Evolutionary conservation across 2,888 invertebrate species (phyloP).

Genomic region (Tenthredo livida): DNA sequence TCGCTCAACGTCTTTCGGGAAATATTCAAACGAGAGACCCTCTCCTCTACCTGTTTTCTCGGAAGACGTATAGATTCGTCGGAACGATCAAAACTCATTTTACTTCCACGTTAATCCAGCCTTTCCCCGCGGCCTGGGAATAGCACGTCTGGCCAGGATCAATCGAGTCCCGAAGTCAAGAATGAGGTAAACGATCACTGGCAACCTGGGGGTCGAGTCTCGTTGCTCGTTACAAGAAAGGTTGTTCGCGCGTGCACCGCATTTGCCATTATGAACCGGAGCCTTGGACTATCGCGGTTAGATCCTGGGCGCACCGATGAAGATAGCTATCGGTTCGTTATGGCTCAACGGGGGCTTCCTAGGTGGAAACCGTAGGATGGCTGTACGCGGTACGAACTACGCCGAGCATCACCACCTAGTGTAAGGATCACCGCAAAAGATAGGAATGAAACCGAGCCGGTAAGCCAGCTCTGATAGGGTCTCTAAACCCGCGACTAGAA

Average conservation of each 20-base stretch:
- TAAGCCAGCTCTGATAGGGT: conserved; percentile 73
- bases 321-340: conserved; percentile 73
- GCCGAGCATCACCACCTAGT: conserved; percentile 65
- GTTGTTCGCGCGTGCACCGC: conserved; percentile 60
- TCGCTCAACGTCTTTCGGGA: not conserved
- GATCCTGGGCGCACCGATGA: conserved; percentile 63
- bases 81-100: not conserved
- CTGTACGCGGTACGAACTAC: conserved; percentile 52
- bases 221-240: conserved; percentile 59
- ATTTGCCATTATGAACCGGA: conserved; percentile 59
- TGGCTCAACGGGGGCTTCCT: conserved; percentile 58
- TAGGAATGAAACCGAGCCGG: conserved; percentile 64
- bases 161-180: conserved; percentile 28
- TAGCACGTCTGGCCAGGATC: conserved; percentile 1
- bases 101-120: not conserved
- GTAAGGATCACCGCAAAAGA: conserved; percentile 67
- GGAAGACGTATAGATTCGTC: not conserved
- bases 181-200: conserved; percentile 21
- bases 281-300: conserved; percentile 50
- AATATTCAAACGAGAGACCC: not conserved
- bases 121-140: not conserved
- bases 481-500: conserved; percentile 66
- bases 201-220: not conserved
- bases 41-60: not conserved
- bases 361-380: conserved; percentile 58